These are phyloP conservation scores for Ips nitidus DNA, from an alignment of 1,140 invertebrate species.

Conservation along the genomic window DNA sequence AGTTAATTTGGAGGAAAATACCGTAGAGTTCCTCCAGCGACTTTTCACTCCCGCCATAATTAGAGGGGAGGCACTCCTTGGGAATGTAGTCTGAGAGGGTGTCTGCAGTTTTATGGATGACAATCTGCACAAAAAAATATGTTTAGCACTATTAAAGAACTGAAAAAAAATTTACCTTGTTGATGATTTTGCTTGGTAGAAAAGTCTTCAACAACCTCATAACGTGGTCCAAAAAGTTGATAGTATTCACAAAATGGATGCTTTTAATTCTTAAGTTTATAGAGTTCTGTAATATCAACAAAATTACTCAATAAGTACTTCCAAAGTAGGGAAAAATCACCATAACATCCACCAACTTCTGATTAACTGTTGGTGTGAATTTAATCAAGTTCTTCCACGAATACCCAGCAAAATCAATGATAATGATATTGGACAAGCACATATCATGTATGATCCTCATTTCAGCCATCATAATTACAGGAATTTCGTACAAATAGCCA, in stretches of 20 bases:
- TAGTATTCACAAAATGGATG: slow-evolving; percentile 34
- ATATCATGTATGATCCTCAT: slow-evolving; percentile 28
- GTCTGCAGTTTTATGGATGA: slow-evolving; percentile 40
- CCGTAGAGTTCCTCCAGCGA: slow-evolving; percentile 44
- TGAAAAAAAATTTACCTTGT: slow-evolving; percentile 25
- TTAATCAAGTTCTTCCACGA: slow-evolving; percentile 34
- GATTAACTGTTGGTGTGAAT: slow-evolving; percentile 36
- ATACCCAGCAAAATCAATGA: slow-evolving; percentile 29
- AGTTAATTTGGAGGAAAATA: slow-evolving; percentile 13
- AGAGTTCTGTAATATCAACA: slow-evolving; percentile 23
- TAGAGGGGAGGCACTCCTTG: slow-evolving; percentile 45
- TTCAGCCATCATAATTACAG: slow-evolving; percentile 37
- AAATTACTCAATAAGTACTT: slow-evolving; percentile 6
- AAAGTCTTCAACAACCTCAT: slow-evolving; percentile 28
- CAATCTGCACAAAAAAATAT: slow-evolving; percentile 37
- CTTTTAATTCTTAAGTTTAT: slow-evolving; percentile 32
- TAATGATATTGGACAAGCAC: slow-evolving; percentile 30
- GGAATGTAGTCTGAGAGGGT: slow-evolving; percentile 42
- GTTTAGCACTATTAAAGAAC: not conserved
- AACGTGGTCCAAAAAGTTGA: slow-evolving; percentile 27
- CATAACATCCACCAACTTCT: slow-evolving; percentile 36
- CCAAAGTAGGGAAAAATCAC: slow-evolving; percentile 16
- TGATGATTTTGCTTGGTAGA: slow-evolving; percentile 28
- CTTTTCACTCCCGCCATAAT: slow-evolving; percentile 47
- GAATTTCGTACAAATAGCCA: slow-evolving; percentile 25